Conservation (phyloP, 2,888 invertebrate species). For the Eristalinus aeneus region DNA sequence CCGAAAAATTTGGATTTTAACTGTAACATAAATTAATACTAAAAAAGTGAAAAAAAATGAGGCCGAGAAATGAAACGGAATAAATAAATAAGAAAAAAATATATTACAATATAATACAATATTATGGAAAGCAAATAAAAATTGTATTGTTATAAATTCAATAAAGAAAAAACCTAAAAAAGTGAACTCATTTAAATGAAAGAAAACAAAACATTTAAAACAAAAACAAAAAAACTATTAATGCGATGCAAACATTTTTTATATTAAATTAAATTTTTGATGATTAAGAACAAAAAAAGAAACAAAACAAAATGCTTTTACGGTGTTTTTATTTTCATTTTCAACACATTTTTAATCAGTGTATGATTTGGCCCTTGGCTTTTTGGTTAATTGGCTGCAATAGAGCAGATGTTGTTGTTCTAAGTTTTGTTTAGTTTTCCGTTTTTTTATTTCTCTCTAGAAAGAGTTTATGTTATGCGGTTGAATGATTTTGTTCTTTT, state of each 20-base stretch:
- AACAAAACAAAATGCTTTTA: slow-evolving; percentile 50
- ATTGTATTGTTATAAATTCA: slow-evolving; percentile 71
- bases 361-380: not conserved
- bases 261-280: slow-evolving; percentile 62
- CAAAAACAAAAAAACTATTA: not conserved
- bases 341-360: not conserved
- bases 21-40: slow-evolving; percentile 68
- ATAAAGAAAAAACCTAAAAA: slow-evolving; percentile 68
- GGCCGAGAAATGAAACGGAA: not conserved
- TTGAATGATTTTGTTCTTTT: not conserved
- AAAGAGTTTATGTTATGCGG: not conserved
- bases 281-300: slow-evolving; percentile 49
- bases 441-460: not conserved
- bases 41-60: slow-evolving; percentile 24
- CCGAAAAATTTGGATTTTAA: slow-evolving; percentile 67
- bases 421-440: not conserved
- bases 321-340: slow-evolving; percentile 60
- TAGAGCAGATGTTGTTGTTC: not conserved
- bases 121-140: slow-evolving; percentile 59
- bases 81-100: slow-evolving; percentile 34
- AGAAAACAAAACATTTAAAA: slow-evolving; percentile 20
- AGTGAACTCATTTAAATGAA: slow-evolving; percentile 58
- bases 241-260: slow-evolving; percentile 67
- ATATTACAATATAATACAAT: slow-evolving; percentile 56
- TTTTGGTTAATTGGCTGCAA: not conserved